A percentile compares a stretch with the other conserved stretches of the same genome.
Evolutionary conservation across 1,140 invertebrate species (phyloP).

Genomic region (Octopus sinensis): DNA sequence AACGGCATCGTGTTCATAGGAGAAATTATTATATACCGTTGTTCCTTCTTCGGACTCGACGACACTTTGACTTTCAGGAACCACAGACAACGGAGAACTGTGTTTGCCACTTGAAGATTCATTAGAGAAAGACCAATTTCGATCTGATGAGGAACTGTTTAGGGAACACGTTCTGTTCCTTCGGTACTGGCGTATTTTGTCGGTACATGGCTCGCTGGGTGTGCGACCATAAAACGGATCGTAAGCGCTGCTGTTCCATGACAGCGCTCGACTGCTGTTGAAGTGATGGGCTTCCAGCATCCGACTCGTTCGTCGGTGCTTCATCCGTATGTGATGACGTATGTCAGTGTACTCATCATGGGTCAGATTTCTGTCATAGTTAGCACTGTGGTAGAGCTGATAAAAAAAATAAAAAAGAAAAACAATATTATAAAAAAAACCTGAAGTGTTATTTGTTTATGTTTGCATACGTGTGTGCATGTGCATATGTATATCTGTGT

Average conservation of each 20-base stretch:
- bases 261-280: not conserved
- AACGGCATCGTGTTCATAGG: not conserved
- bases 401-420: not conserved
- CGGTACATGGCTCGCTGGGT: not conserved
- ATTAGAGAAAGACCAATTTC: not conserved
- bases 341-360: slow-evolving; percentile 5
- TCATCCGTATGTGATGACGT: not conserved
- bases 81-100: not conserved
- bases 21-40: not conserved
- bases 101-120: not conserved
- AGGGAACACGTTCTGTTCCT: not conserved
- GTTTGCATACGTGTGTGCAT: not conserved
- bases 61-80: not conserved
- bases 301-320: not conserved
- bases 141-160: not conserved
- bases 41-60: not conserved
- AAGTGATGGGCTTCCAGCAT: not conserved
- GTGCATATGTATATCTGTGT: not conserved
- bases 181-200: not conserved
- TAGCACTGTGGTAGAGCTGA: not conserved
- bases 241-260: not conserved
- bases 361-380: not conserved
- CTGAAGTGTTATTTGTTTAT: not conserved
- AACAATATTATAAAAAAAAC: not conserved
- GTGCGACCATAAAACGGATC: not conserved